Base-by-base conservation (phyloP, 2,797 vertebrate genomes). In the Silurus aristotelis region DNA sequence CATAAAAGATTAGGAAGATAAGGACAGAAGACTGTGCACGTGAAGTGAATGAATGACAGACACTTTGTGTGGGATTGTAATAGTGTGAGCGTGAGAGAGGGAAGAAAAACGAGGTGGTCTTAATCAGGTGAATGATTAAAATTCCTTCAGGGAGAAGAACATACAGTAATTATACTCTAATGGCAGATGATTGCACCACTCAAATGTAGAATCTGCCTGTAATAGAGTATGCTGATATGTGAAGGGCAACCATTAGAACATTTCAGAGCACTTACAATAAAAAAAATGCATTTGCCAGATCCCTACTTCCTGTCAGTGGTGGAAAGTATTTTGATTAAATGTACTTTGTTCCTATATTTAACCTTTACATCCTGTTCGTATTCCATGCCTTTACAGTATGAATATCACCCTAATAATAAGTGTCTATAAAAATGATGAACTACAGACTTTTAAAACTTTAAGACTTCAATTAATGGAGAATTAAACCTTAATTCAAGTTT, bases 141-240 rank as follows among this genome's bases (percentile, higher is more conserved):
- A 78, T 60, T 78, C 75, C 56, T 38, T 55, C 27, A 13, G 66
- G 38, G n/a, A 68, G 61, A 19, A 66, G 52, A 85, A 73, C 60
- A 48, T 38, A 81, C 43, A 73, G 17, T 75, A 81, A 81, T 81
- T 85, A 81, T 38, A 43, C 55, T 58, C 75, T 78, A 78, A 78
- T 43, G 31, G 27, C 9, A 38, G 75, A 60, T 60, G 55, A 78
- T 60, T 60, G 27, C 1, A 5, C 17, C 31, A 79, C 52, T 61
- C 73, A 27, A 46, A 79, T n/a, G n/a, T 25, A 85, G 60, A 71
- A 31, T 25, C 77, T 72, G 25, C 56, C 43, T 72, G 38, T 48
- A 80, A 31, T 46, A 43, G 27, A 31, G 17, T 14, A 56, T n/a
- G n/a, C n/a, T n/a, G n/a, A n/a, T n/a, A n/a, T 31, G 43, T 64